Conservation (phyloP, 2,113 vertebrate genomes). For the Myiopsitta monachus region DNA sequence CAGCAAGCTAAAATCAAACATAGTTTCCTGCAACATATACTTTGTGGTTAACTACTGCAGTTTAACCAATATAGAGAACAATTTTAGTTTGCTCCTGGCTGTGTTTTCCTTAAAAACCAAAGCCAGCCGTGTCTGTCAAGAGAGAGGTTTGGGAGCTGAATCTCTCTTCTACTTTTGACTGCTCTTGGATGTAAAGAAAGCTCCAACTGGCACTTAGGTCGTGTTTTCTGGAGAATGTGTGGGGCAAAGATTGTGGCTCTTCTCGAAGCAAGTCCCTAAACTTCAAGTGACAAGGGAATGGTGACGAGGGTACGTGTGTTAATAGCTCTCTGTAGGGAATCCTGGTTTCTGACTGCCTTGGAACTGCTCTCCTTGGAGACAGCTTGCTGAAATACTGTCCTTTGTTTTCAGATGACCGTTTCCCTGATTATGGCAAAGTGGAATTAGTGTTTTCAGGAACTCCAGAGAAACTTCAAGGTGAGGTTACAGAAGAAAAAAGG, state of each 20-base stretch:
- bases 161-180: not conserved
- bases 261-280: not conserved
- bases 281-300: not conserved
- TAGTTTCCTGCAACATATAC: not conserved
- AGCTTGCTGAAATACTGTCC: not conserved
- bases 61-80: not conserved
- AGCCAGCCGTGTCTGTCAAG: not conserved
- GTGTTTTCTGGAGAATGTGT: not conserved
- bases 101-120: not conserved
- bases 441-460: slow-evolving; percentile 91
- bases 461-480: slow-evolving; percentile 89
- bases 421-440: slow-evolving; percentile 89
- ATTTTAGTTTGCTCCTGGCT: not conserved
- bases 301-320: not conserved
- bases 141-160: not conserved
- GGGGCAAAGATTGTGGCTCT: not conserved
- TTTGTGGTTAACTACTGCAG: not conserved
- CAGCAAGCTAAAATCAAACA: not conserved
- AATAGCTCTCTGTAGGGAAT: not conserved
- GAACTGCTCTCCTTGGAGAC: not conserved
- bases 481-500: not conserved
- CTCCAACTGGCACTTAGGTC: not conserved
- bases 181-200: not conserved
- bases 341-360: not conserved
- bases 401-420: slow-evolving; percentile 85